Evolutionary conservation across 2,113 vertebrate species (phyloP), one percentile per base, ranked within the genome.

Genomic region (Panurus biarmicus): DNA sequence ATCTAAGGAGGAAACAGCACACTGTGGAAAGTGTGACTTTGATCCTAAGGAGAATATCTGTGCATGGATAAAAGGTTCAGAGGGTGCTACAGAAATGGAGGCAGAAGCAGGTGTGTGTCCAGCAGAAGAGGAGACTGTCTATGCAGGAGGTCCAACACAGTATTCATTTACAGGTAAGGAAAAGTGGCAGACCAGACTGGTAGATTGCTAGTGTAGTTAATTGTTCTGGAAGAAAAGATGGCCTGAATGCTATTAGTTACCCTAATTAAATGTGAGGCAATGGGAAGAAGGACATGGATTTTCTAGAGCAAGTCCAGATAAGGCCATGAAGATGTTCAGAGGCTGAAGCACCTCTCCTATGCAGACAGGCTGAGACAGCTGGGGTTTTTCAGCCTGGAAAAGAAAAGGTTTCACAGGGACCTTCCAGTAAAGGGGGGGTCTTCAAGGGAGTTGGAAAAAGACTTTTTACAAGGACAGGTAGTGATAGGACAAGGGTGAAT

Each of bases 11-110:
- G 92, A 95, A 51, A 97, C 96, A 38, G 98, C 98, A 23, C 97
- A 97, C 71, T 99, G 99, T 74, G 98, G 98, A 33, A 95, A 91
- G 80, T 99, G 98, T 96, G 97, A 98, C 96, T 98, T 99, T 95
- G 97, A 98, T 95, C 93, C 97, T 24, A 96, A 96, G 36, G 91
- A 84, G 56, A 97, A 95, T 11, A 74, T 97, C 72, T 99, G 98
- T 94, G 97, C 97, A 0, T 98, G 98, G 97, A 87, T 98, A 69
- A 93, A 91, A 89, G 73, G 48, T 23, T 57, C 90, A 61, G 54
- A 12, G 40, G 44, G 22, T 40, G 57, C 88, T 78, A 13, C 67
- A 53, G 93, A 85, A 51, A 86, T 20, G 6, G 35, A 72, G 24
- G 51, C 65, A 18, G 66, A 56, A 40, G 75, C 92, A 70, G 93